phyloP scores from a whole-genome alignment of 2,888 invertebrate species.

The Dinocampus coccinellae region DNA sequence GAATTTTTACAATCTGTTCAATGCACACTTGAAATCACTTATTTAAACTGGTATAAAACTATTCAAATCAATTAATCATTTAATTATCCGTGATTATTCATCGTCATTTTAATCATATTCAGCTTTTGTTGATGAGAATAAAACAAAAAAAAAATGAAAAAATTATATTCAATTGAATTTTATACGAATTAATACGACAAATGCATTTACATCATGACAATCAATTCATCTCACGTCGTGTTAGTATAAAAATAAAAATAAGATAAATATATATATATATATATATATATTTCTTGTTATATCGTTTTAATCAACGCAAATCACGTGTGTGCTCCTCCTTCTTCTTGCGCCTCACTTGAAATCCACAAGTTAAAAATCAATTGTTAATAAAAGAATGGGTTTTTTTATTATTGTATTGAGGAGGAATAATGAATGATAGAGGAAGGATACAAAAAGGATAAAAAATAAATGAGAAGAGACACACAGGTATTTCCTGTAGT shows the following conservation, averaged over 20 bases:
- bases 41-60: not conserved
- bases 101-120: not conserved
- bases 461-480: not conserved
- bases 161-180: not conserved
- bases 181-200: too few relatives aligned
- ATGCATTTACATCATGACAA: not conserved
- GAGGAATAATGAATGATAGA: too few relatives aligned
- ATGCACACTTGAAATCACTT: not conserved
- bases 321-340: not conserved
- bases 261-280: not conserved
- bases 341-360: not conserved
- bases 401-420: too few relatives aligned
- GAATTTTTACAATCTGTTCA: not conserved
- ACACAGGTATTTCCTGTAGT: conserved; percentile 1
- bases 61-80: not conserved
- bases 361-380: not conserved
- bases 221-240: conserved; percentile 7
- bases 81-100: not conserved
- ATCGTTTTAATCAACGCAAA: not conserved
- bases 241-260: not conserved
- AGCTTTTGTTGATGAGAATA: not conserved
- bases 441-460: not conserved
- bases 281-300: too few relatives aligned
- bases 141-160: not conserved
- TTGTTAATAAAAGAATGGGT: not conserved